phyloP scores from a whole-genome alignment of 2,797 vertebrate genomes.

The Pipistrellus nathusii region DNA sequence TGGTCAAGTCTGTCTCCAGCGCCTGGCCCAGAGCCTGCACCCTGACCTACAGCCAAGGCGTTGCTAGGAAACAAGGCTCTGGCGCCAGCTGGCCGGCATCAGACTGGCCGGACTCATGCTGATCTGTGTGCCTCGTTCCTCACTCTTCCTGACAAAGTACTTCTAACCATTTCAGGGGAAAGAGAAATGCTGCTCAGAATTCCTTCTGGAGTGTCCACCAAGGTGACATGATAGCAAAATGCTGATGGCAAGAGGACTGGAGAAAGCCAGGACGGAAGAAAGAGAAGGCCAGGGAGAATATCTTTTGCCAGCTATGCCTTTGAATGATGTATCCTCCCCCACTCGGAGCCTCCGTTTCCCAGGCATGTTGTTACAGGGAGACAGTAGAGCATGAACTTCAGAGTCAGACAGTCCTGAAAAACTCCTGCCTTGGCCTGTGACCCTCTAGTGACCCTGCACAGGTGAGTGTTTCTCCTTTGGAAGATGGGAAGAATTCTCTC shows the following conservation, averaged over 20 bases:
- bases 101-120: not conserved
- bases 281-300: not conserved
- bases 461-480: not conserved
- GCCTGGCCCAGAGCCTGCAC: not conserved
- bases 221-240: not conserved
- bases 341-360: not conserved
- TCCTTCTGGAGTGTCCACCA: not conserved
- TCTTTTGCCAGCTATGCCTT: not conserved
- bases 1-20: conserved; percentile 33
- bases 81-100: conserved; percentile 19
- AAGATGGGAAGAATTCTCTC: not conserved
- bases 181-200: not conserved
- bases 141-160: not conserved
- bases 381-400: not conserved
- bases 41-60: not conserved
- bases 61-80: conserved; percentile 55
- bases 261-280: not conserved
- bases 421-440: not conserved
- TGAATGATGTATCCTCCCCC: not conserved
- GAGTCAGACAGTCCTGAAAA: not conserved
- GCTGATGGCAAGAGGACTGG: not conserved
- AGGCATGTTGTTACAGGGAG: not conserved
- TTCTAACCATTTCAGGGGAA: not conserved
- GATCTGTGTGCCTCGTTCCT: not conserved
- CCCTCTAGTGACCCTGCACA: not conserved